A percentile compares a stretch with the other conserved stretches of the same genome.
Evolutionary conservation across 2,888 invertebrate species (phyloP).

Genomic region (Mechanitis messenoides): DNA sequence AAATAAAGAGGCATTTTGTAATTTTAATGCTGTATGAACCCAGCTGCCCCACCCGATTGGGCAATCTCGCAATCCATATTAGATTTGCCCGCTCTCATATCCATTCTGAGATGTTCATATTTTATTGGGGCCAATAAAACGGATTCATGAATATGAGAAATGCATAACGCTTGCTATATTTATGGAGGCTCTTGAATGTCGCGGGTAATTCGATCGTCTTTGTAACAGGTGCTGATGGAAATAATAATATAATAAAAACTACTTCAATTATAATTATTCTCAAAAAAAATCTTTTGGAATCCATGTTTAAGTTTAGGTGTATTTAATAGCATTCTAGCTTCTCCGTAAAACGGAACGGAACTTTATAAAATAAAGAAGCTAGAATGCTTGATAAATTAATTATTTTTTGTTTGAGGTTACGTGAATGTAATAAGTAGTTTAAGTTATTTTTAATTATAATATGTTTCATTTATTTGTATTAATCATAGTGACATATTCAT

Average conservation of each 20-base stretch:
- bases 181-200: conserved; percentile 72
- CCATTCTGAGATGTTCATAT: conserved; percentile 78
- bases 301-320: too few relatives aligned
- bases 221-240: conserved; percentile 76
- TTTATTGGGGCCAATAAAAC: conserved; percentile 78
- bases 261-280: too few relatives aligned
- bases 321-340: too few relatives aligned
- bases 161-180: conserved; percentile 77
- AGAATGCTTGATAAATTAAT: too few relatives aligned
- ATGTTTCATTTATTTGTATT: too few relatives aligned
- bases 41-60: conserved; percentile 49
- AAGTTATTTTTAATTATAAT: too few relatives aligned
- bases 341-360: too few relatives aligned
- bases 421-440: too few relatives aligned
- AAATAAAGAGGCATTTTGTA: not conserved
- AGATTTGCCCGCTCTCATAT: conserved; percentile 75
- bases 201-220: conserved; percentile 74
- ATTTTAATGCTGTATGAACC: conserved; percentile 12
- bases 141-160: conserved; percentile 78
- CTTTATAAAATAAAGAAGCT: too few relatives aligned
- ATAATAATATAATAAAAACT: conserved; percentile 34
- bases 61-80: conserved; percentile 75
- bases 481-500: too few relatives aligned
- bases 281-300: too few relatives aligned
- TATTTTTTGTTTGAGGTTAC: too few relatives aligned